Evolutionary conservation across 2,113 vertebrate genomes (phyloP), one percentile per base, ranked within the genome.

Genomic region (Rattus rattus): DNA sequence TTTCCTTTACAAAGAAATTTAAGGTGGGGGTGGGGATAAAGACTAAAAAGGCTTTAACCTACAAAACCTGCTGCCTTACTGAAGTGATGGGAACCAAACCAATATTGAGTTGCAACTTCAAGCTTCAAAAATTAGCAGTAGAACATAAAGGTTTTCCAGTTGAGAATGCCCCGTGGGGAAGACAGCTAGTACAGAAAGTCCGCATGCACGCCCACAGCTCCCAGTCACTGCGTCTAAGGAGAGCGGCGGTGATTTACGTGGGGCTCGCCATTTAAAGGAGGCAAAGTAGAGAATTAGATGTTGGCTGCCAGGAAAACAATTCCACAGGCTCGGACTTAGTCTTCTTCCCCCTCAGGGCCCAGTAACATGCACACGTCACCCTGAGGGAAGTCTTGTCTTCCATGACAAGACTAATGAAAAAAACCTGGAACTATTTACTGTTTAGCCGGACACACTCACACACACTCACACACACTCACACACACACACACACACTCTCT

Each of bases 71-170:
- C 76, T 96, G 36, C 28, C 67, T 49, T 43, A 91, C 43, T 88
- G 81, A 85, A 80, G 84, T 85, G 63, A 70, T 85, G n/a, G 89
- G 39, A 90, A 92, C 9, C 92, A 92, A 97, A 95, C 3, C 20
- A 95, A 20, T 30, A 95, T 0, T 85, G 70, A 92, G 54, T 17
- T 90, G 49, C 49, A 96, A 96, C 86, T 96, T 96, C 80, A 90
- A 97, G 47, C n/a, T 95, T 84, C n/a, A 95, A 97, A 95, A 94
- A 91, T 92, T 96, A 92, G 0, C 92, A 77, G 88, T 83, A 9
- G 43, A 96, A 86, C 39, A 95, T 97, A 92, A 97, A 36, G 47
- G 72, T 85, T 79, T 94, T 96, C 94, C 83, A 96, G 30, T 49
- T 95, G 89, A 95, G 80, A 91, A 72, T 24, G 43, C 47, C 96